Base-by-base conservation (phyloP, 2,797 vertebrate genomes). In the Sebastes kiyomatsui region DNA sequence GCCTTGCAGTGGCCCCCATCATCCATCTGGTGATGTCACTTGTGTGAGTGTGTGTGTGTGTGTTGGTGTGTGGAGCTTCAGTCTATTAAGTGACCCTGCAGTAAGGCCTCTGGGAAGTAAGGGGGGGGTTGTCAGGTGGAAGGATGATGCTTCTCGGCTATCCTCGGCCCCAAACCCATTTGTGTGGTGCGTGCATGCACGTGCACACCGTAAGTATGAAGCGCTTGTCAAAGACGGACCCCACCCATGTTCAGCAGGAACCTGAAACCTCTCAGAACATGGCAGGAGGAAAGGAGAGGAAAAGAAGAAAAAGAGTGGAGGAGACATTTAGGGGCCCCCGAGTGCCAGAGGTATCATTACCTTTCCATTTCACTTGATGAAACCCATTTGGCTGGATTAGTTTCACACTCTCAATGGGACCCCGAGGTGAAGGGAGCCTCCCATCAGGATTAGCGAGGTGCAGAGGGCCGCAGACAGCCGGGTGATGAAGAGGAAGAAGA, bases 1-100 rank as follows among this genome's bases (percentile, higher is more conserved):
- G 85, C 92, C 87, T 92, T 66, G 87, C 82, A 58, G 75, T 86
- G 89, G 87, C 80, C 91, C 82, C 83, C 79, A 33, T 90, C 92
- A 93, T 93, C 88, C 84, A 93, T 94, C 88, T 95, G 83, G 65
- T 88, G 81, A 91, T 94, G 92, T 93, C 93, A 92, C 84, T 75
- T 80, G 60, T 16, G 65, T 27, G 72, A 20, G 38, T 72, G 80
- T 73, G 67, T 78, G 38, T 42, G 65, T 67, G 65, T 66, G 77
- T 52, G 81, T 72, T 67, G 8, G 56, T 80, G 75, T 79, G 75
- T 77, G 75, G 68, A 88, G 75, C 80, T 81, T 82, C 23, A 86
- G 85, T 88, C 78, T 80, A 83, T 87, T 72, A 83, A 83, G 73
- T 88, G 88, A 88, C 87, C 90, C 80, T 18, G 69, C 75, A 85